Conservation (phyloP, 1,140 invertebrate genomes). For the Bombus polaris region DNA sequence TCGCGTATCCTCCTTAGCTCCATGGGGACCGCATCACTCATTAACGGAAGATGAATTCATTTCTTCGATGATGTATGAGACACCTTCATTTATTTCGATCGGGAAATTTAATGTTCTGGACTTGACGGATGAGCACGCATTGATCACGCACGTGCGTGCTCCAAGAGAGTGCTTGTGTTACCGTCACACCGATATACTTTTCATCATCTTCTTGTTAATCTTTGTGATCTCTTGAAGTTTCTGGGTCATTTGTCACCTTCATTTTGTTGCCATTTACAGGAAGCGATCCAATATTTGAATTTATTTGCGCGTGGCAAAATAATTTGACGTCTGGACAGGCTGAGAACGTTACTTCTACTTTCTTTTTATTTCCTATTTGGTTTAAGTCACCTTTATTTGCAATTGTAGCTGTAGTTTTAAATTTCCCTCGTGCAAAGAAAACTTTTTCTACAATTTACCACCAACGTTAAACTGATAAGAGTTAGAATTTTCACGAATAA, state of each 20-base stretch:
- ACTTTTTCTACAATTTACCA: neutral
- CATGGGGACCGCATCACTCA: constrained; percentile 23
- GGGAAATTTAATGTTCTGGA: constrained; percentile 4
- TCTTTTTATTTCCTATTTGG: no score
- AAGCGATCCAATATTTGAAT: neutral
- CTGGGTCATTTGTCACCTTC: neutral
- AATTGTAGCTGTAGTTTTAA: neutral
- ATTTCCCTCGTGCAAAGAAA: neutral
- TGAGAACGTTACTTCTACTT: no score
- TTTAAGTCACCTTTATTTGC: no score
- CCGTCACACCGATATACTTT: no score
- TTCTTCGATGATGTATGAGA: constrained; percentile 48
- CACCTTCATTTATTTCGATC: constrained; percentile 26
- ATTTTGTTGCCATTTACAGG: neutral
- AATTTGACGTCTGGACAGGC: neutral
- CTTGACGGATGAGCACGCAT: constrained; percentile 45
- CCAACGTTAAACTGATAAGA: neutral
- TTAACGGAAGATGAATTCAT: constrained; percentile 50
- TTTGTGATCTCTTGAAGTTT: neutral
- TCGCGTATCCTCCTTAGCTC: constrained; percentile 5
- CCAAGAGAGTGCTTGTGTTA: neutral
- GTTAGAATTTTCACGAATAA: neutral
- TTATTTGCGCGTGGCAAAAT: neutral
- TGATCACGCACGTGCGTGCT: constrained; percentile 22
- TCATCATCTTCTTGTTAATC: neutral